phyloP scores from a whole-genome alignment of 2,888 invertebrate species.

The Helleia helle region DNA sequence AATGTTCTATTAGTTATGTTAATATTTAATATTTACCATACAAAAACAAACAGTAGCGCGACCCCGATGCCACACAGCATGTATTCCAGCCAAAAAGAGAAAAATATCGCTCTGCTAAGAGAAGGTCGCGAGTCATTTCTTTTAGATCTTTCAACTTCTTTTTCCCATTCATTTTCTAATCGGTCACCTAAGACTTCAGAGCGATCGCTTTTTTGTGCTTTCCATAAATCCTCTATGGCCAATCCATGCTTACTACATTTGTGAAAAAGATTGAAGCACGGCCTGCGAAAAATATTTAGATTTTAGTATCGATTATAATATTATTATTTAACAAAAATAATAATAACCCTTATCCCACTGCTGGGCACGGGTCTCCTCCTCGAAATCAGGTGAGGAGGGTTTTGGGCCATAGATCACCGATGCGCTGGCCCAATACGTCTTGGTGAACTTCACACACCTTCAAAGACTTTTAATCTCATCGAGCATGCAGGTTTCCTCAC shows the following conservation, averaged over 20 bases:
- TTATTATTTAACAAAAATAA: too few relatives aligned
- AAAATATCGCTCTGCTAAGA: slow-evolving; percentile 70
- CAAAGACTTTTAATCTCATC: too few relatives aligned
- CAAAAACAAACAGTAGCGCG: slow-evolving; percentile 67
- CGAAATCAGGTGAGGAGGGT: too few relatives aligned
- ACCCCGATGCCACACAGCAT: slow-evolving; percentile 72
- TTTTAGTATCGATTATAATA: too few relatives aligned
- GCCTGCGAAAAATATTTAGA: slow-evolving; percentile 38
- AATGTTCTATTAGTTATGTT: neutral
- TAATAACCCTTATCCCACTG: too few relatives aligned
- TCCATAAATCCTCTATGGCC: slow-evolving; percentile 4
- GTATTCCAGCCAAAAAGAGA: slow-evolving; percentile 75
- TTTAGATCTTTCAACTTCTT: slow-evolving; percentile 64
- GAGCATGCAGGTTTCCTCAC: too few relatives aligned
- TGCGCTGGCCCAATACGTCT: too few relatives aligned
- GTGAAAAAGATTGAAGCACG: neutral
- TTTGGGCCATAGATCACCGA: too few relatives aligned
- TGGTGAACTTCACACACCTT: too few relatives aligned
- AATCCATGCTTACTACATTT: slow-evolving; percentile 6
- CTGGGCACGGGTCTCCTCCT: too few relatives aligned
- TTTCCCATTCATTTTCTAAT: slow-evolving; percentile 77
- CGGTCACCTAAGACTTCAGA: slow-evolving; percentile 77
- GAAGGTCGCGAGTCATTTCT: slow-evolving; percentile 67
- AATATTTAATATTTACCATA: slow-evolving; percentile 52
- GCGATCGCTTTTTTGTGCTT: slow-evolving; percentile 62